Conservation (phyloP, 1,140 invertebrate genomes). For the Drosophila neocordata region DNA sequence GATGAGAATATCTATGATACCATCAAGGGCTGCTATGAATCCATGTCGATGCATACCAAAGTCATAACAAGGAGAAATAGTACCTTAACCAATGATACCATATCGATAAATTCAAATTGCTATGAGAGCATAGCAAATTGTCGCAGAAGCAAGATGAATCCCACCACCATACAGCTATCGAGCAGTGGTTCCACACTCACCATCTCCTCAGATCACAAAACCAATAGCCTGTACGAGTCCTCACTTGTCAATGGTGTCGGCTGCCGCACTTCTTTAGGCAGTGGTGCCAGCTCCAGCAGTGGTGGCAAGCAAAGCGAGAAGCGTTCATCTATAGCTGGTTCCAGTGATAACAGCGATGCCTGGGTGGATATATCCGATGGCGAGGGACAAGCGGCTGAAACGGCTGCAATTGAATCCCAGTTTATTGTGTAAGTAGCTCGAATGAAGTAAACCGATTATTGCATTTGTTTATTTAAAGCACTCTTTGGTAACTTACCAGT, state of each 20-base stretch:
- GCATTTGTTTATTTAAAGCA: neutral
- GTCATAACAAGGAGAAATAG: slow-evolving; percentile 13
- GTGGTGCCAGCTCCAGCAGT: slow-evolving; percentile 38
- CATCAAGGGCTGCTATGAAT: slow-evolving; percentile 84
- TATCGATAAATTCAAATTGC: slow-evolving; percentile 84
- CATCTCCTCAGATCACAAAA: slow-evolving; percentile 86
- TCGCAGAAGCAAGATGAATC: slow-evolving; percentile 70
- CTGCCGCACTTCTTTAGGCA: slow-evolving; percentile 60
- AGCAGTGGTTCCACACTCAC: slow-evolving; percentile 84
- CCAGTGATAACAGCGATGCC: slow-evolving; percentile 86
- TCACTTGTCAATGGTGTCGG: slow-evolving; percentile 61
- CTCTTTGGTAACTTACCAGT: too few relatives aligned
- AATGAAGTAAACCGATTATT: slow-evolving; percentile 2
- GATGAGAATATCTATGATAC: slow-evolving; percentile 86
- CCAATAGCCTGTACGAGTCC: slow-evolving; percentile 86
- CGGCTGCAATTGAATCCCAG: slow-evolving; percentile 50
- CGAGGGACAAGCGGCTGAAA: slow-evolving; percentile 33
- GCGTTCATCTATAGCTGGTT: slow-evolving; percentile 81
- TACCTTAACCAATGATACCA: slow-evolving; percentile 41
- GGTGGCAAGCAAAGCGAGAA: slow-evolving; percentile 44
- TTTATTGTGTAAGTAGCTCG: slow-evolving; percentile 83
- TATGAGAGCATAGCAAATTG: slow-evolving; percentile 85
- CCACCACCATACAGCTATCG: slow-evolving; percentile 81
- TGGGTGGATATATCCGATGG: slow-evolving; percentile 87
- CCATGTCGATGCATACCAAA: slow-evolving; percentile 61